Evolutionary conservation across 2,113 vertebrate species (phyloP).

Genomic region (Chitala chitala): DNA sequence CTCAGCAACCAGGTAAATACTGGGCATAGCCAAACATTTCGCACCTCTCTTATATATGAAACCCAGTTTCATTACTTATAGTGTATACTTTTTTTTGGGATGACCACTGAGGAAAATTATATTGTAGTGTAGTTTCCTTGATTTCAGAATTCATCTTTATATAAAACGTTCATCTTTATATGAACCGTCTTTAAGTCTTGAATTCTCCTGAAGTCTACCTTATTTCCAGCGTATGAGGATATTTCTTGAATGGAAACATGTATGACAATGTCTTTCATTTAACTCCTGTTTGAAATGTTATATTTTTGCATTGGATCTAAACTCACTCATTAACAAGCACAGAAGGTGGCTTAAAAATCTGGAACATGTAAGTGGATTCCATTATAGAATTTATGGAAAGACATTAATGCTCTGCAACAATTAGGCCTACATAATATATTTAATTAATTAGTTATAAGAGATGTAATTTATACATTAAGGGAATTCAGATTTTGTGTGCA

Average conservation of each 20-base stretch:
- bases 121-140: slow-evolving; percentile 47
- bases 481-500: background rate
- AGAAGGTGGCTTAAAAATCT: too few species aligned
- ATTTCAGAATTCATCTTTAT: slow-evolving; percentile 28
- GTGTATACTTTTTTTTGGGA: slow-evolving; percentile 41
- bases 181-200: background rate
- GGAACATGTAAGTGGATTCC: too few species aligned
- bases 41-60: slow-evolving; percentile 23
- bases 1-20: slow-evolving; percentile 41
- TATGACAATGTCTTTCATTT: too few species aligned
- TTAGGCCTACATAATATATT: background rate
- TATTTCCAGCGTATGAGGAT: too few species aligned
- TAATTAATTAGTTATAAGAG: too few species aligned
- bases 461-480: background rate
- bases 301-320: too few species aligned
- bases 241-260: too few species aligned
- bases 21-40: slow-evolving; percentile 24
- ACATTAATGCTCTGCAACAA: background rate
- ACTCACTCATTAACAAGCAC: too few species aligned
- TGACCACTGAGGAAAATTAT: slow-evolving; percentile 35
- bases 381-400: too few species aligned
- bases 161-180: too few species aligned
- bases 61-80: slow-evolving; percentile 29
- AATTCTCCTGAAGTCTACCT: background rate
- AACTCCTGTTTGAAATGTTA: too few species aligned